Conservation (phyloP, 1,140 invertebrate genomes). For the Chironomus striatipennis region DNA sequence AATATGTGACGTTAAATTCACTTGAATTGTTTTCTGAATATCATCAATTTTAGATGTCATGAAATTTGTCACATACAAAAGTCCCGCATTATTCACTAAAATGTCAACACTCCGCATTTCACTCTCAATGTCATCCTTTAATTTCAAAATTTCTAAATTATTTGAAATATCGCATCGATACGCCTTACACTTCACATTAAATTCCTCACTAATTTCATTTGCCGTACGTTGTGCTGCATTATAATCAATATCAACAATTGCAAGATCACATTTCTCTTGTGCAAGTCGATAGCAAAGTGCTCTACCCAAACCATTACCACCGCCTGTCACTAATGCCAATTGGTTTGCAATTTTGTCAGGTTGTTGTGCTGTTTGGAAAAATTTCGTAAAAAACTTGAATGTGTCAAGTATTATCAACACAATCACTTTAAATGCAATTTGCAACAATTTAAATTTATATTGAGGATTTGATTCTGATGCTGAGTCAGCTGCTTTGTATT, state of each 20-base stretch:
- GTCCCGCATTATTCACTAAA: not conserved
- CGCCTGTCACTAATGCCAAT: slow-evolving; percentile 33
- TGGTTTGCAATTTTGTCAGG: not conserved
- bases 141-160: not conserved
- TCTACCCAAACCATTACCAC: slow-evolving; percentile 37
- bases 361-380: not conserved
- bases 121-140: not conserved
- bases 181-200: not conserved
- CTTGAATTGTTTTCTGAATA: not conserved
- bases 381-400: no score
- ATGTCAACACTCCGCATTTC: not conserved
- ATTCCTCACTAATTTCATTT: slow-evolving; percentile 25
- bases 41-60: not conserved
- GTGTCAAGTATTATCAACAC: no score
- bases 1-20: slow-evolving; percentile 1
- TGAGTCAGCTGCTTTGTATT: no score
- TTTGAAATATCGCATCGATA: not conserved
- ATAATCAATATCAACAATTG: slow-evolving; percentile 38
- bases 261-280: slow-evolving; percentile 35
- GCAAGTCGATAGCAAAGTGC: slow-evolving; percentile 37
- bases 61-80: not conserved
- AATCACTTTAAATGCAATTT: no score
- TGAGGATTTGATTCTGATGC: no score
- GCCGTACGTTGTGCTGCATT: slow-evolving; percentile 37
- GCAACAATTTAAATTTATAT: no score